phyloP scores from a whole-genome alignment of 2,888 invertebrate genomes.

The Capitulum mitella region DNA sequence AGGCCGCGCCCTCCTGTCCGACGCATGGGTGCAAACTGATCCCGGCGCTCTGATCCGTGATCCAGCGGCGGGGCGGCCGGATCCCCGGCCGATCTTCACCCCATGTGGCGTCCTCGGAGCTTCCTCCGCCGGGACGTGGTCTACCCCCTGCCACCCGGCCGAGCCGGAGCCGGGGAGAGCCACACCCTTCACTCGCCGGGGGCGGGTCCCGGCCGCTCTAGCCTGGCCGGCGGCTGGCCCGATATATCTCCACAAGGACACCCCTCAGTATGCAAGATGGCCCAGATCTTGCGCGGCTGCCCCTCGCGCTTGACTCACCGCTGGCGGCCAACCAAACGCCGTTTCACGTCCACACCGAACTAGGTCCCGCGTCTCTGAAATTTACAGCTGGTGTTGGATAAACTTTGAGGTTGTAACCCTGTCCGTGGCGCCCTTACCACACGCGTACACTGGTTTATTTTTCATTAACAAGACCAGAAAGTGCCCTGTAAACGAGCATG shows the following conservation, averaged over 20 bases:
- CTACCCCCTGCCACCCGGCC: neutral
- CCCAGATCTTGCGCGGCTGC: neutral
- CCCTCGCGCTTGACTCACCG: neutral
- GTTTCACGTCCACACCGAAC: neutral
- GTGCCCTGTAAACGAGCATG: neutral
- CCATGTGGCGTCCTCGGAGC: too few species aligned
- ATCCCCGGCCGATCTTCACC: too few species aligned
- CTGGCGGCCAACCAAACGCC: neutral
- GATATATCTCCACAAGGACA: neutral
- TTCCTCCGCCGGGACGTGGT: too few species aligned
- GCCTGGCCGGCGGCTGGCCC: neutral
- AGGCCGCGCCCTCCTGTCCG: neutral
- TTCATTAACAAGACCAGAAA: neutral
- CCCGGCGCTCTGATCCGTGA: too few species aligned
- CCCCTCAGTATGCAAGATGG: conserved; percentile 12
- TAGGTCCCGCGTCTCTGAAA: too few species aligned
- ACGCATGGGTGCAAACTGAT: neutral
- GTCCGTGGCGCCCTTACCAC: neutral
- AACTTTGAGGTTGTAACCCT: neutral
- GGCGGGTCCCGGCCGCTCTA: neutral
- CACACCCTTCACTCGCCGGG: neutral
- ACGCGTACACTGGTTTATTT: neutral
- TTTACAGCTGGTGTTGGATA: neutral
- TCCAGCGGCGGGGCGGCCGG: too few species aligned
- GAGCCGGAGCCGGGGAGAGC: neutral